Evolutionary conservation across 2,113 vertebrate species (phyloP), one percentile per base, ranked within the genome.

Genomic region (Rhinogobius similis): DNA sequence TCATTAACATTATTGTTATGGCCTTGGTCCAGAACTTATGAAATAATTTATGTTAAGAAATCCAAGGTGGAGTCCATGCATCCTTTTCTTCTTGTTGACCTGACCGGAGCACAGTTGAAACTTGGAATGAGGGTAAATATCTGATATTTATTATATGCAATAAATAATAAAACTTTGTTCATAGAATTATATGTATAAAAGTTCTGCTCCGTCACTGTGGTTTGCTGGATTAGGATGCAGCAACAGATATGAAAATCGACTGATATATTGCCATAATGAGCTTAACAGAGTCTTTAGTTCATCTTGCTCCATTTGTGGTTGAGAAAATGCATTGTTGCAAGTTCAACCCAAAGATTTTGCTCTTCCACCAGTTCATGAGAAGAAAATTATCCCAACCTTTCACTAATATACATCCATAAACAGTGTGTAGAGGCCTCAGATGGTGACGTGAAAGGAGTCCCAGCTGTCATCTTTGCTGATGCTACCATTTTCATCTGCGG

Each of bases 391-490:
- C 36, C 38, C n/a, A 23, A 36, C 11, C 61, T 63, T 24, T 8
- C 3, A 4, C 12, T 16, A 61, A 56, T 1, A 59, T 4, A 59
- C 27, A 46, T 69, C 65, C 71, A 27, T 62, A 70, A 68, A 36
- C n/a, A 58, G 41, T 13, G 26, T 61, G 21, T 0, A 1, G 5
- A 66, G 58, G 70, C 70, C 71, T 93, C 89, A 94, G 78, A 94
- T 91, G 66, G 76, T 88, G 21, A 94, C 87, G 58, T 87, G 91
- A 70, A 93, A 93, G 4, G 94, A 95, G 86, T 95, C 94, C 95
- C 95, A 96, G 88, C 91, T 90, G 86, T 92, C 88, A n/a, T 92
- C 91, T 78, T 90, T 90, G 65, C 79, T 11, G 32, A 66, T 10
- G 61, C 76, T 76, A 0, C 88, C 92, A 1, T 92, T 92, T 52